Evolutionary conservation across 2,113 vertebrate species (phyloP), one percentile per base, ranked within the genome.

Genomic region (Ciconia boyciana): DNA sequence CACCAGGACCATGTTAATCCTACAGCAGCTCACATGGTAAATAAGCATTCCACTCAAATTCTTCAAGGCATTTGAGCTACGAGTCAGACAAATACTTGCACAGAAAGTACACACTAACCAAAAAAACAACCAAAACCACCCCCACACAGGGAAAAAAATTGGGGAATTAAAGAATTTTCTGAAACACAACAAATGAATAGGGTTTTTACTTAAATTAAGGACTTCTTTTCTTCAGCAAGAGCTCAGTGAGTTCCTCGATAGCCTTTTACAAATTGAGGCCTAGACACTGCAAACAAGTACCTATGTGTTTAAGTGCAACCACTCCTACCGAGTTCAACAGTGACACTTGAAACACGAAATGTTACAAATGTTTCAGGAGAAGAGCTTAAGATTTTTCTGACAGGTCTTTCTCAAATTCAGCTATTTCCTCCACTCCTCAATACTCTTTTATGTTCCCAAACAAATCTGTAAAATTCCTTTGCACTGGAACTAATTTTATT

Each of bases 401-500:
- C 32, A 65, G 14, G 25, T 76, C 29, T 72, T 83, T 55, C 13
- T 62, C 36, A 55, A 71, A 79, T 70, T 44, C 58, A 80, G 31
- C 44, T 34, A 2, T 91, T 95, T 90, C 43, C 22, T 74, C 34
- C 75, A 41, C 25, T 83, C 28, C 54, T 93, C 21, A 41, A 26
- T 28, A 16, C 10, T 68, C 61, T 51, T 72, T 14, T 6, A 41
- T 4, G 3, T 41, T 85, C 49, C 41, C 44, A 57, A 52, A 60
- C 22, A 90, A 65, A 87, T 69, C 48, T 10, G 36, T 65, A 79
- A 58, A 85, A 90, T 85, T 94, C 66, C 70, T 87, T 93, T 79
- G 61, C 49, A 34, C 65, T 85, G 71, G 57, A 93, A 89, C 61
- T 91, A 84, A 79, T 93, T 91, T 84, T 82, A 85, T 79, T 85